phyloP scores from a whole-genome alignment of 2,113 vertebrate species.

The Fulica atra region DNA sequence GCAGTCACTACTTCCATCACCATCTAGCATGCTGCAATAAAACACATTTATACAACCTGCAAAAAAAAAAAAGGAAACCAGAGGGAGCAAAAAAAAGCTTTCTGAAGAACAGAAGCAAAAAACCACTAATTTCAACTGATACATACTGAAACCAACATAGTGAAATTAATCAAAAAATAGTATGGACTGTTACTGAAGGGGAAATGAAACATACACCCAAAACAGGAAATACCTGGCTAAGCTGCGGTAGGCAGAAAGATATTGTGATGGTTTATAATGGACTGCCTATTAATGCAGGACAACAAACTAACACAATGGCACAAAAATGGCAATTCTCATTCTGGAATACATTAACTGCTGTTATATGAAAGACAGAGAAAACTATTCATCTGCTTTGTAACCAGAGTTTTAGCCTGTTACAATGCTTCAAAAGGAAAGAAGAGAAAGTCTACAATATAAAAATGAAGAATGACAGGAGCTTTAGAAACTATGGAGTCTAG shows the following conservation, averaged over 20 bases:
- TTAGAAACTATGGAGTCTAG: background rate
- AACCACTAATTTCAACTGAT: background rate
- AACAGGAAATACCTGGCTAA: background rate
- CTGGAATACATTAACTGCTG: background rate
- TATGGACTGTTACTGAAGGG: background rate
- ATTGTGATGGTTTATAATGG: background rate
- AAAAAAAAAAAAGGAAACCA: background rate
- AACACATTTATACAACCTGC: rapidly evolving
- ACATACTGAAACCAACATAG: background rate
- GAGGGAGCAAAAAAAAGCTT: background rate
- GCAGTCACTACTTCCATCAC: background rate
- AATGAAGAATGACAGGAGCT: background rate
- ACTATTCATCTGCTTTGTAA: background rate
- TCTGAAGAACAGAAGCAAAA: background rate
- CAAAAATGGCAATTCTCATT: background rate
- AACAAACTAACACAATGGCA: background rate
- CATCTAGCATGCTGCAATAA: background rate
- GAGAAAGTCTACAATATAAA: background rate
- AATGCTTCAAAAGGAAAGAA: background rate
- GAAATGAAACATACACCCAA: background rate
- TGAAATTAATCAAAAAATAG: background rate
- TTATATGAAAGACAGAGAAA: background rate
- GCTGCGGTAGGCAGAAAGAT: background rate
- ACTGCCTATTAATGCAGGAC: background rate
- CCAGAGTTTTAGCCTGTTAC: background rate